Conservation (phyloP, 2,888 invertebrate genomes). For the Pseudeuparius sepicola region DNA sequence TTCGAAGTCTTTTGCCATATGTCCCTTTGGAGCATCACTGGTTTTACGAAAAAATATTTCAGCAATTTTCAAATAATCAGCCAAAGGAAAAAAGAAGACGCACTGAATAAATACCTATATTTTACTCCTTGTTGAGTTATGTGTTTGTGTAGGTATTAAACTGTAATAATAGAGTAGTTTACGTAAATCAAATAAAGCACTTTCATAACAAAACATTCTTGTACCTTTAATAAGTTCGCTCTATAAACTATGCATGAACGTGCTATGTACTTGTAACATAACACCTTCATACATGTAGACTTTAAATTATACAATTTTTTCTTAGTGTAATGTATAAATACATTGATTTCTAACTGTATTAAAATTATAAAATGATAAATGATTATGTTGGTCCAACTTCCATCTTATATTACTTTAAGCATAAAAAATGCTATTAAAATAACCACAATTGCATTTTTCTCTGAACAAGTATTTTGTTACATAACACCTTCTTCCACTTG, state of each 20-base stretch:
- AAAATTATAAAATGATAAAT: background rate
- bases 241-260: no score
- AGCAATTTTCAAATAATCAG: background rate
- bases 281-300: no score
- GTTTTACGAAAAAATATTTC: slow-evolving; percentile 1
- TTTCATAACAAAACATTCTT: no score
- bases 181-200: no score
- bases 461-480: background rate
- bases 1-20: background rate
- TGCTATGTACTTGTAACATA: no score
- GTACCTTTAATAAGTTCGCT: no score
- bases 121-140: background rate
- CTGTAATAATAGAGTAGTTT: no score
- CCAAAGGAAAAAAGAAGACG: background rate
- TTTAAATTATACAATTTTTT: no score
- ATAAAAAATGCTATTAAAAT: background rate
- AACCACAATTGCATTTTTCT: background rate
- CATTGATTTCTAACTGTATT: no score
- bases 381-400: background rate
- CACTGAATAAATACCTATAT: no score
- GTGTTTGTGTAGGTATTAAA: background rate
- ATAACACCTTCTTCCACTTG: slow-evolving; percentile 1
- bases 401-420: background rate
- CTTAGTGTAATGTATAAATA: no score
- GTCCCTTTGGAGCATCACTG: background rate